These are phyloP conservation scores for Anniella stebbinsi DNA, from an alignment of 2,797 vertebrate species.

Conservation along the genomic window DNA sequence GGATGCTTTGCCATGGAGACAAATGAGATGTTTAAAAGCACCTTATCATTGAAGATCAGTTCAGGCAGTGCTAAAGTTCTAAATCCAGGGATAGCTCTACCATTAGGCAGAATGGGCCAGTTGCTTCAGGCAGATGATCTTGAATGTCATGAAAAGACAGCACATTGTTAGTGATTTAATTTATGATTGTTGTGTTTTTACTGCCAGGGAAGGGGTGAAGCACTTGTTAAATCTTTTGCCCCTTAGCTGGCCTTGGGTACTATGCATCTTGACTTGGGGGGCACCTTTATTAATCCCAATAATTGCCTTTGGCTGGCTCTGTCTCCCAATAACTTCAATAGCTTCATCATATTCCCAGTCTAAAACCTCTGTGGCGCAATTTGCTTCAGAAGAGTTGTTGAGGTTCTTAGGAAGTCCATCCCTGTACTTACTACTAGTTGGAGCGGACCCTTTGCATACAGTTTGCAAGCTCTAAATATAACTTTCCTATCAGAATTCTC, in stretches of 20 bases:
- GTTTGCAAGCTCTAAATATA: slow-evolving; percentile 6
- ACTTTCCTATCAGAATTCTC: not conserved
- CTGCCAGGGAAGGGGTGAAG: too few species aligned
- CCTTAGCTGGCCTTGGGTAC: not conserved
- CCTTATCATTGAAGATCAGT: not conserved
- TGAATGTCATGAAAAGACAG: too few species aligned
- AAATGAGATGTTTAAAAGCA: not conserved
- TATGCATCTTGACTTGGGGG: not conserved
- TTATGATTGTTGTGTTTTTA: too few species aligned
- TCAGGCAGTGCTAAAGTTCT: not conserved
- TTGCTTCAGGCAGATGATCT: too few species aligned
- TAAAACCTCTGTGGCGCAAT: slow-evolving; percentile 20
- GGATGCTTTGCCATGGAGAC: not conserved
- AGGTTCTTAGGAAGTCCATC: not conserved
- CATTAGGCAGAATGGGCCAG: not conserved
- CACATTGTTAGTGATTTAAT: too few species aligned
- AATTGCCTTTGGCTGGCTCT: too few species aligned
- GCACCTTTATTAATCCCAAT: too few species aligned
- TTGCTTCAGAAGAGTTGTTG: slow-evolving; percentile 19
- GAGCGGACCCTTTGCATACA: slow-evolving; percentile 1
- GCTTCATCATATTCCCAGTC: not conserved
- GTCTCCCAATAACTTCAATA: rapidly evolving
- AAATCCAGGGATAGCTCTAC: not conserved
- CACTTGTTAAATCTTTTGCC: too few species aligned
- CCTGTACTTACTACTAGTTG: not conserved